Evolutionary conservation across 2,113 vertebrate species (phyloP).

Genomic region (Hyperopisus bebe): DNA sequence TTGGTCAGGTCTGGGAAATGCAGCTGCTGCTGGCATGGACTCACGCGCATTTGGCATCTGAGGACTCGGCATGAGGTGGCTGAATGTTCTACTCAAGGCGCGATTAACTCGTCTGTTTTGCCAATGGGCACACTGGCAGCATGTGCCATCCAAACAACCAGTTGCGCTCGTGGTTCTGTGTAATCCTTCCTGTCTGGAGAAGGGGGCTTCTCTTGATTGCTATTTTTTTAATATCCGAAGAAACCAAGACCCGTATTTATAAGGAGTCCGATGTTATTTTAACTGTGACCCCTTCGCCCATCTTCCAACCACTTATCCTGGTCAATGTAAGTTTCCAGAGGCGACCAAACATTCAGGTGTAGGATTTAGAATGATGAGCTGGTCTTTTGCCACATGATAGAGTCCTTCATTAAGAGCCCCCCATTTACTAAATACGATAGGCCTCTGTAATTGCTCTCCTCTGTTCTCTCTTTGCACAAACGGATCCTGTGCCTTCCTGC

Average conservation of each 20-base stretch:
- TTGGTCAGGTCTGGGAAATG: background rate
- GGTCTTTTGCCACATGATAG: background rate
- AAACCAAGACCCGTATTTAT: background rate
- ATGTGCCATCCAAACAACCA: background rate
- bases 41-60: background rate
- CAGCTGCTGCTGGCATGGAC: background rate
- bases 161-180: conserved; percentile 4
- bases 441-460: background rate
- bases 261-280: background rate
- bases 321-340: background rate
- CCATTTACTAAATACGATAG: background rate
- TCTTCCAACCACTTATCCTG: background rate
- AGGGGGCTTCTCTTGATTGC: background rate
- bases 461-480: background rate
- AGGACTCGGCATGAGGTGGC: background rate
- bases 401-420: background rate
- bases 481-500: background rate
- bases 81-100: background rate
- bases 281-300: background rate
- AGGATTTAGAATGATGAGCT: background rate
- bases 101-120: conserved; percentile 1
- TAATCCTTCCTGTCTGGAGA: background rate
- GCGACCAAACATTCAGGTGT: background rate
- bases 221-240: background rate
- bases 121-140: conserved; percentile 2